These are phyloP conservation scores for Brachyrhaphis roseni DNA, from an alignment of 2,797 vertebrate genomes.

Conservation along the genomic window DNA sequence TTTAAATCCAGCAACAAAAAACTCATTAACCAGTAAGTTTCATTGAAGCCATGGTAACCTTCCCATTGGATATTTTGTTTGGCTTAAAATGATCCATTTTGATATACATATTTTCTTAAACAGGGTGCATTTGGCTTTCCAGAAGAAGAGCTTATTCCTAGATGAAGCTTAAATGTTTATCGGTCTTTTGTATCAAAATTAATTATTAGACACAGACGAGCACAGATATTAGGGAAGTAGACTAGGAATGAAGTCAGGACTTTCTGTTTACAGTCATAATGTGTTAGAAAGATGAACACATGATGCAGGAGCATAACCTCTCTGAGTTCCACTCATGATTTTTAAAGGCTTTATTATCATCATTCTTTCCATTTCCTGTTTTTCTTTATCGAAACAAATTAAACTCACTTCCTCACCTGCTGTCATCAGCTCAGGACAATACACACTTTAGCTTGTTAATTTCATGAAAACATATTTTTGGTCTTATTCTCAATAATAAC, in stretches of 20 bases:
- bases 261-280: not conserved
- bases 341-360: not conserved
- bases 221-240: not conserved
- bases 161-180: not conserved
- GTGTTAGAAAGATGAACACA: not conserved
- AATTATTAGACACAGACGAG: not conserved
- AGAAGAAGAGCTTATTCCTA: not conserved
- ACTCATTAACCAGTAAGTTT: not conserved
- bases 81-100: not conserved
- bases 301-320: not conserved
- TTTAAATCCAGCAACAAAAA: not conserved
- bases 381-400: not conserved
- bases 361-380: not conserved
- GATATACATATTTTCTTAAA: not conserved
- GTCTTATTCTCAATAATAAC: not conserved
- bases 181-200: not conserved
- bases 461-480: not conserved
- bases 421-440: not conserved
- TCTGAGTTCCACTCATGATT: not conserved
- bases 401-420: not conserved
- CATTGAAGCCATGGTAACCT: not conserved
- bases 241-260: not conserved
- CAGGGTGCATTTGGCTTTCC: not conserved
- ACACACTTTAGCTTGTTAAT: not conserved
- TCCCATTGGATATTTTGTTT: not conserved